A percentile compares a stretch with the other conserved stretches of the same genome.
Conservation (phyloP, 2,888 invertebrate genomes). For the Choreutis nemorana region DNA sequence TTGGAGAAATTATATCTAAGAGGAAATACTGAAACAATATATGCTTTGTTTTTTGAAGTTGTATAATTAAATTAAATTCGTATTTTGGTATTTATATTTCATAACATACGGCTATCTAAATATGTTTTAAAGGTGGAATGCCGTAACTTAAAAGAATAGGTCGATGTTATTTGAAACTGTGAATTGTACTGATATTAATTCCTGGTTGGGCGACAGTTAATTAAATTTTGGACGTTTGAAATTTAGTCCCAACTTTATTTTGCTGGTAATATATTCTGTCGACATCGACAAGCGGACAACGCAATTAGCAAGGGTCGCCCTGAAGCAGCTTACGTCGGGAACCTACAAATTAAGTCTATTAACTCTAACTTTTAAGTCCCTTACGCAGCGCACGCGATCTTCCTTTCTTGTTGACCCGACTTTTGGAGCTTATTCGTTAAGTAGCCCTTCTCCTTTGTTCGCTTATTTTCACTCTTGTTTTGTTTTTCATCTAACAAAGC, state of each 20-base stretch:
- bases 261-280: conserved; percentile 32
- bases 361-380: conserved; percentile 63
- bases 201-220: too few relatives aligned
- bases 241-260: conserved; percentile 5
- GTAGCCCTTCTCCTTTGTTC: conserved; percentile 53
- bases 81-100: too few relatives aligned
- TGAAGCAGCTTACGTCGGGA: conserved; percentile 50
- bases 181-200: too few relatives aligned
- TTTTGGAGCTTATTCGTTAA: conserved; percentile 59
- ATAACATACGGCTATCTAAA: too few relatives aligned
- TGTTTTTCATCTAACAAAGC: conserved; percentile 25
- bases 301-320: conserved; percentile 40
- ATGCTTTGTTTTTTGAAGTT: too few relatives aligned
- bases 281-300: conserved; percentile 18
- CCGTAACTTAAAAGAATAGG: too few relatives aligned
- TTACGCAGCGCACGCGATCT: conserved; percentile 52
- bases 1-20: too few relatives aligned
- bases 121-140: too few relatives aligned
- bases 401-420: conserved; percentile 55
- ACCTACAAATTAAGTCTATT: conserved; percentile 65
- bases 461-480: conserved; percentile 45
- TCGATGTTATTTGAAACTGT: too few relatives aligned
- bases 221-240: too few relatives aligned
- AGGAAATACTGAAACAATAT: too few relatives aligned
- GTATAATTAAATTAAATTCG: too few relatives aligned